Evolutionary conservation across 2,797 vertebrate genomes (phyloP).

Genomic region (Myotis vivesi): DNA sequence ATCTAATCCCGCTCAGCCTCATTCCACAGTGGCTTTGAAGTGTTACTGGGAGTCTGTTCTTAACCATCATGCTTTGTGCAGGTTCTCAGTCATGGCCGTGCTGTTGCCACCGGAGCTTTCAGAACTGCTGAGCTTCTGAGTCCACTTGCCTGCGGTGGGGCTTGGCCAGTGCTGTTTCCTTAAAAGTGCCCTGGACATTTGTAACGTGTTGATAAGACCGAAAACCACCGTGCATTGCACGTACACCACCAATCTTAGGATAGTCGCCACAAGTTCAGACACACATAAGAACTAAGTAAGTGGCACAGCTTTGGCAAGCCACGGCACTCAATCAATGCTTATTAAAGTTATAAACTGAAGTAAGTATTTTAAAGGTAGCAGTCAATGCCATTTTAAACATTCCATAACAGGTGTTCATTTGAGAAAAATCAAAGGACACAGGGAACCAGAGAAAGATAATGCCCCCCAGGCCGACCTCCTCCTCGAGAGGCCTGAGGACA

Average conservation of each 20-base stretch:
- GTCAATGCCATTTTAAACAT: background rate
- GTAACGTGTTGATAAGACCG: background rate
- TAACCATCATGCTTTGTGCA: background rate
- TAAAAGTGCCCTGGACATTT: background rate
- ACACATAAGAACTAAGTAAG: background rate
- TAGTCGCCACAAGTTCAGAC: background rate
- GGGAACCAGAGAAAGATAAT: background rate
- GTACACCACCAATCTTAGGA: background rate
- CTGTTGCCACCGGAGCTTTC: background rate
- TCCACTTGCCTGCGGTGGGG: background rate
- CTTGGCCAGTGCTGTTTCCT: background rate
- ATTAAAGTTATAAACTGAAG: background rate
- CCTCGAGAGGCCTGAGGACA: background rate
- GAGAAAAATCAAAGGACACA: background rate
- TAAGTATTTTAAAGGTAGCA: constrained; percentile 7
- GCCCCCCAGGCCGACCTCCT: background rate
- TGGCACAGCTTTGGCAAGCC: background rate
- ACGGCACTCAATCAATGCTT: background rate
- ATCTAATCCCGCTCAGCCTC: background rate
- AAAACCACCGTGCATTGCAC: background rate
- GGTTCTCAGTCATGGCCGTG: background rate
- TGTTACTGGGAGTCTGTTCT: background rate
- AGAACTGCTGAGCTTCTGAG: background rate
- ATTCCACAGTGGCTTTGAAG: background rate
- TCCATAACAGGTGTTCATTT: background rate